Percentiles rank a stretch among this genome's conserved stretches.
Evolutionary conservation across 2,888 invertebrate genomes (phyloP).

Genomic region (Morpho helenor): DNA sequence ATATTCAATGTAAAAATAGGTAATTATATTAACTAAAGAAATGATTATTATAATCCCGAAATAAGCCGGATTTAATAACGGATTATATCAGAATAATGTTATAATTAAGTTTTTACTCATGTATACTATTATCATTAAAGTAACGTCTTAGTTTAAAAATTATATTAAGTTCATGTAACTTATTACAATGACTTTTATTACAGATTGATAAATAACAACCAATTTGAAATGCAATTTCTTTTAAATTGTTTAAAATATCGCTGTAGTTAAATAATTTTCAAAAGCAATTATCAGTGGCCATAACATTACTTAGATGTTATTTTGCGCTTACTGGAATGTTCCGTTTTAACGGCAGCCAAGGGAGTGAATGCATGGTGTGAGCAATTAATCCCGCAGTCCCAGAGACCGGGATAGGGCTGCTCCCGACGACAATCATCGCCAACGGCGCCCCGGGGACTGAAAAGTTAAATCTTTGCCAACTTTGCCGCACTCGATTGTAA

Average conservation of each 20-base stretch:
- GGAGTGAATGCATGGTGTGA: constrained; percentile 61
- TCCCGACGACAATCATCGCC: constrained; percentile 70
- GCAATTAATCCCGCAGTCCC: constrained; percentile 63
- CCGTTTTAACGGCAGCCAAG: constrained; percentile 62
- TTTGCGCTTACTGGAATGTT: constrained; percentile 62
- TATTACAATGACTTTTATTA: too few species aligned
- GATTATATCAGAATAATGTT: too few species aligned
- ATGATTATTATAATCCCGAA: too few species aligned
- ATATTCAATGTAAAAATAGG: too few species aligned
- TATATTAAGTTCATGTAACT: too few species aligned
- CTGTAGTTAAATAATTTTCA: constrained; percentile 13
- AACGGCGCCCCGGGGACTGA: constrained; percentile 69
- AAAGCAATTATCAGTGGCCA: constrained; percentile 56
- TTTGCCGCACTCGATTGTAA: constrained; percentile 41
- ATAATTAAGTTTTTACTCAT: too few species aligned
- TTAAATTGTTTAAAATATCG: neutral
- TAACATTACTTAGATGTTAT: constrained; percentile 69
- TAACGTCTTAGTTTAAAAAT: too few species aligned
- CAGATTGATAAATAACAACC: too few species aligned
- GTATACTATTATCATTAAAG: too few species aligned
- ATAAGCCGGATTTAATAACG: too few species aligned
- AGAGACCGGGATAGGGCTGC: constrained; percentile 34
- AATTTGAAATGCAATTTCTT: too few species aligned
- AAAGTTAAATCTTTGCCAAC: constrained; percentile 74
- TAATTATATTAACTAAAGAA: too few species aligned